A percentile compares a stretch with the other conserved stretches of the same genome.
phyloP scores from a whole-genome alignment of 2,888 invertebrate species.

The Acleris holmiana region DNA sequence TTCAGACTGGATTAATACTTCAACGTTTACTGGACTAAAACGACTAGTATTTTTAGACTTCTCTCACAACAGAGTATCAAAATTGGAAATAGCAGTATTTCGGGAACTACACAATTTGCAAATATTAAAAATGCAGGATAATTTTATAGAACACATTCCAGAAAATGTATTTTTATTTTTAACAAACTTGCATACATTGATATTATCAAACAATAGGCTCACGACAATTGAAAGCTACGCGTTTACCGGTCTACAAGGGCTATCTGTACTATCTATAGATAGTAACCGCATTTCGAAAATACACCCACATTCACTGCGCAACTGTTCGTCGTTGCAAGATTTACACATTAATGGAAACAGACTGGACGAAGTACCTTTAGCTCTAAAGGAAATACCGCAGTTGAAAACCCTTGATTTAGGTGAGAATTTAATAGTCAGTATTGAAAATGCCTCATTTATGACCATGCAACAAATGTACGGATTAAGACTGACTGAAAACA shows the following conservation, averaged over 20 bases:
- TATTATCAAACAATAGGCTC: conserved; percentile 92
- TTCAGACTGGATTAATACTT: conserved; percentile 92
- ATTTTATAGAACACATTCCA: conserved; percentile 89
- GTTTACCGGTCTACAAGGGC: conserved; percentile 89
- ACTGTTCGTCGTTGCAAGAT: conserved; percentile 92
- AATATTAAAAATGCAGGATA: conserved; percentile 91
- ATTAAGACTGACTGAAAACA: conserved; percentile 92
- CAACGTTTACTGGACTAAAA: conserved; percentile 90
- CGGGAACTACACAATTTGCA: conserved; percentile 91
- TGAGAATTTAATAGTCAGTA: conserved; percentile 91
- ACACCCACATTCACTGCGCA: conserved; percentile 89
- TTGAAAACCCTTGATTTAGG: conserved; percentile 93
- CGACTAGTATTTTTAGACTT: conserved; percentile 91
- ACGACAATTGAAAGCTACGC: conserved; percentile 90
- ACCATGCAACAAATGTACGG: conserved; percentile 92
- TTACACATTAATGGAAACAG: conserved; percentile 93
- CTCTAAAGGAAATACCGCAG: conserved; percentile 89
- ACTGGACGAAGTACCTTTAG: conserved; percentile 89
- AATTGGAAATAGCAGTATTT: conserved; percentile 90
- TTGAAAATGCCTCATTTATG: conserved; percentile 92
- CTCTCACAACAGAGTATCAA: conserved; percentile 89
- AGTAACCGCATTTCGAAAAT: conserved; percentile 91
- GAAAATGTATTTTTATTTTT: conserved; percentile 91
- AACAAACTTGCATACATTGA: conserved; percentile 91
- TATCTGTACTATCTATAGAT: conserved; percentile 91